Conservation (phyloP, 2,797 vertebrate species). For the Sebastes taczanowskii region DNA sequence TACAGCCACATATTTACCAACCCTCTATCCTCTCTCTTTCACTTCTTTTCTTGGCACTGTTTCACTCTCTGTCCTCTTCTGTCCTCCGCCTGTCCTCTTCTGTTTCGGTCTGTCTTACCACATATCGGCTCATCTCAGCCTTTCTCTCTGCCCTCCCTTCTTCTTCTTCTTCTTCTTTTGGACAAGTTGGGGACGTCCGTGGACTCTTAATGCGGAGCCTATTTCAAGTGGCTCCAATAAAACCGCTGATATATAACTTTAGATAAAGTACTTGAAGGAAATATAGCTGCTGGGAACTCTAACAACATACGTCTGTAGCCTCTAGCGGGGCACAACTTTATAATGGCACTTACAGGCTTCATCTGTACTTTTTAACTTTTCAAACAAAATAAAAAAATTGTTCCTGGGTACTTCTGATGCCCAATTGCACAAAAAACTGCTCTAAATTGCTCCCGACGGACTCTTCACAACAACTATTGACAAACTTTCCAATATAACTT, state of each 20-base stretch:
- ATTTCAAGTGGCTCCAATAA: conserved; percentile 36
- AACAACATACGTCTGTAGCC: background rate
- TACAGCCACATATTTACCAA: conserved; percentile 30
- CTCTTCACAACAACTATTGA: background rate
- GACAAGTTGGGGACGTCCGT: background rate
- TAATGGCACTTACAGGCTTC: background rate
- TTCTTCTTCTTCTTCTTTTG: background rate
- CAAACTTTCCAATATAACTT: background rate
- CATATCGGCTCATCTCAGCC: background rate
- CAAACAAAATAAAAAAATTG: background rate
- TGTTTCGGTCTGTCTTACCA: background rate
- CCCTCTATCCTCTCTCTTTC: conserved; percentile 5
- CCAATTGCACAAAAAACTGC: background rate
- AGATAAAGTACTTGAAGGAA: conserved; percentile 30
- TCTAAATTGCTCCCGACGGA: background rate
- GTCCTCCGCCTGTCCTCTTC: conserved; percentile 12
- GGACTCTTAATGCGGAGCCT: conserved; percentile 9
- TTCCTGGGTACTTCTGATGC: background rate
- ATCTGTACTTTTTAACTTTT: background rate
- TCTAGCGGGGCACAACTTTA: conserved; percentile 4
- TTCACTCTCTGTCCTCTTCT: background rate
- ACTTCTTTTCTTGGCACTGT: background rate
- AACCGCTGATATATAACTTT: conserved; percentile 28
- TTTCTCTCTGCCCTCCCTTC: background rate
- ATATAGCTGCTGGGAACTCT: conserved; percentile 1